These are phyloP conservation scores for Cyrtorhinus lividipennis DNA, from an alignment of 1,140 invertebrate species.

Conservation along the genomic window DNA sequence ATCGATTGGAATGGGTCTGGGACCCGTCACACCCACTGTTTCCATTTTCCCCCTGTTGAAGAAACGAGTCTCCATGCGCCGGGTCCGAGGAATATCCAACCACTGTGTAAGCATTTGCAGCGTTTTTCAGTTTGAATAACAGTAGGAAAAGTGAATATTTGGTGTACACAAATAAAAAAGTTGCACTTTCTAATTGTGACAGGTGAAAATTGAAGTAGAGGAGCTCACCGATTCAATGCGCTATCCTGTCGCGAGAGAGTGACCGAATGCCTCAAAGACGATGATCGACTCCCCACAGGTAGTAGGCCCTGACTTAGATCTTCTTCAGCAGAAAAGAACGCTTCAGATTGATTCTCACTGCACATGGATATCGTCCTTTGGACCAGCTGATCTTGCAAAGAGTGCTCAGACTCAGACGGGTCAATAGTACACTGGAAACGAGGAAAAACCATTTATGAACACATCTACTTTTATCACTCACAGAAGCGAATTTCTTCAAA, in stretches of 20 bases:
- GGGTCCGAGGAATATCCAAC: too few relatives aligned
- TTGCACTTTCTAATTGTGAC: too few relatives aligned
- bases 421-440: constrained; percentile 19
- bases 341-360: constrained; percentile 76
- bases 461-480: too few relatives aligned
- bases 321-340: constrained; percentile 82
- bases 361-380: constrained; percentile 72
- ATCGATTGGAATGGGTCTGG: too few relatives aligned
- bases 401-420: constrained; percentile 25
- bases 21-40: too few relatives aligned
- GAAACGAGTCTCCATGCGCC: too few relatives aligned
- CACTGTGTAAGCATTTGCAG: too few relatives aligned
- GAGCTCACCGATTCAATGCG: constrained; percentile 29
- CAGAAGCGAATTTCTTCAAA: too few relatives aligned
- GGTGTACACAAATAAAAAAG: too few relatives aligned
- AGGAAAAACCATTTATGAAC: too few relatives aligned
- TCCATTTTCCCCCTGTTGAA: too few relatives aligned
- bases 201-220: background rate
- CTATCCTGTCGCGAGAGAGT: constrained; percentile 31
- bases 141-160: too few relatives aligned
- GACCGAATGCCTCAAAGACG: constrained; percentile 25
- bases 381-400: constrained; percentile 30
- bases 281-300: constrained; percentile 35
- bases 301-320: constrained; percentile 42
- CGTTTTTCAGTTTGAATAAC: background rate